Evolutionary conservation across 2,888 invertebrate genomes (phyloP).

Genomic region (Colletes collaris): DNA sequence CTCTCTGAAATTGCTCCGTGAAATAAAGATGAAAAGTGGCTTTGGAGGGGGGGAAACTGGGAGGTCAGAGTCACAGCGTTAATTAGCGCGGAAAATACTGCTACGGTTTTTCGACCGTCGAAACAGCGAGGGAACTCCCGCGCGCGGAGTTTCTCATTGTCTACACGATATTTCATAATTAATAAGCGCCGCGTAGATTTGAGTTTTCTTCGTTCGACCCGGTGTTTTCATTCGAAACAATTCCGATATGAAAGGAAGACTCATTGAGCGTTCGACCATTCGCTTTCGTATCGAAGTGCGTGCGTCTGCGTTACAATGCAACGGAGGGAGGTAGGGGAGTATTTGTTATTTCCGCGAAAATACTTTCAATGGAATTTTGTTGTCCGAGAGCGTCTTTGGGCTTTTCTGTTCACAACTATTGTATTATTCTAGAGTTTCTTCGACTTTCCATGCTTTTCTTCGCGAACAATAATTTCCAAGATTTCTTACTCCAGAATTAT

Average conservation of each 20-base stretch:
- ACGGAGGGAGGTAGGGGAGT: no score
- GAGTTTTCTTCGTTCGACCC: conserved; percentile 14
- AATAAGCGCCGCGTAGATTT: conserved; percentile 34
- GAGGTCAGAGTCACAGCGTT: conserved; percentile 35
- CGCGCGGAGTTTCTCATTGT: conserved; percentile 22
- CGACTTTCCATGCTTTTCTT: no score
- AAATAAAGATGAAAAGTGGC: conserved; percentile 18
- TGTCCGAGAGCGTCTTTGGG: no score
- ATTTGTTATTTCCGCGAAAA: background rate
- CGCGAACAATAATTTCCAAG: no score
- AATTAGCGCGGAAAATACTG: conserved; percentile 55
- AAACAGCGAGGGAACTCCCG: conserved; percentile 23
- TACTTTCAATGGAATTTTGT: no score
- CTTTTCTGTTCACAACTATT: no score
- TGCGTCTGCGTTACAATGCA: no score
- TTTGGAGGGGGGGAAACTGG: background rate
- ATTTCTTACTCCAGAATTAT: no score
- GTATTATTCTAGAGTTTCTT: no score
- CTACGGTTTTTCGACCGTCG: conserved; percentile 24
- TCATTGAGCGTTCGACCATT: background rate
- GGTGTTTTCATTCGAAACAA: background rate
- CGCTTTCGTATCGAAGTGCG: background rate
- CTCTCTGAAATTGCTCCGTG: conserved; percentile 30
- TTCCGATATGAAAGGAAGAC: background rate
- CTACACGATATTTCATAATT: conserved; percentile 56